phyloP scores from a whole-genome alignment of 2,113 vertebrate genomes.

The Excalfactoria chinensis region DNA sequence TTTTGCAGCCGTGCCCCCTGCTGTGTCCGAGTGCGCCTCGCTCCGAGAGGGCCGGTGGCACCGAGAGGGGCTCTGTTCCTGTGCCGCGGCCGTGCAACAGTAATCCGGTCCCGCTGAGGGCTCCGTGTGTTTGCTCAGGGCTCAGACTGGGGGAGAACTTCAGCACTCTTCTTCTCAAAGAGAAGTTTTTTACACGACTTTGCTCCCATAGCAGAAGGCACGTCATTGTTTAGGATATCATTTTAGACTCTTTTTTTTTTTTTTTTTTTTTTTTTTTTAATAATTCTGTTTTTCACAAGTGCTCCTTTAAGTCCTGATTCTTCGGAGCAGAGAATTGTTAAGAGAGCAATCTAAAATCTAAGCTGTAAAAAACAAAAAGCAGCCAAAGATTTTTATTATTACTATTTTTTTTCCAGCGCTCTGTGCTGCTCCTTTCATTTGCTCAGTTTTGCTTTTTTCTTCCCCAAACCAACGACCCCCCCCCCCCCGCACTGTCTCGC shows the following conservation, averaged over 20 bases:
- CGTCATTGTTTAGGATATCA: neutral
- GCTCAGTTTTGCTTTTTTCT: neutral
- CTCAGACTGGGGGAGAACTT: conserved; percentile 29
- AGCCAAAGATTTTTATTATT: neutral
- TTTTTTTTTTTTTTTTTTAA: neutral
- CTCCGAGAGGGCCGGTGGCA: conserved; percentile 22
- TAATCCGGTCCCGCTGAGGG: neutral
- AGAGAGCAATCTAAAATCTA: neutral
- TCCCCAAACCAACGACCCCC: neutral
- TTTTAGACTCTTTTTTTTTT: neutral
- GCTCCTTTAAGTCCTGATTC: neutral
- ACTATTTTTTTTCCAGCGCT: neutral
- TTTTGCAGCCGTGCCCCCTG: neutral
- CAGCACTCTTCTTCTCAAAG: conserved; percentile 30
- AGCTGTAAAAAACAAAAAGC: neutral
- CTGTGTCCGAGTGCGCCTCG: neutral
- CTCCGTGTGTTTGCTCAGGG: conserved; percentile 39
- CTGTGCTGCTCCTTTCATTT: conserved; percentile 31
- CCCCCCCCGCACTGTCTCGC: neutral
- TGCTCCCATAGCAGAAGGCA: neutral
- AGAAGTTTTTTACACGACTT: conserved; percentile 11
- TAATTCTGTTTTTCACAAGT: neutral
- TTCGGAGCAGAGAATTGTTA: neutral
- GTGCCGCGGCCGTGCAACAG: conserved; percentile 29
- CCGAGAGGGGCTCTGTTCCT: neutral